These are phyloP conservation scores for Imbricaverruca yamaguchii DNA, from an alignment of 2,888 invertebrate genomes.

Conservation along the genomic window DNA sequence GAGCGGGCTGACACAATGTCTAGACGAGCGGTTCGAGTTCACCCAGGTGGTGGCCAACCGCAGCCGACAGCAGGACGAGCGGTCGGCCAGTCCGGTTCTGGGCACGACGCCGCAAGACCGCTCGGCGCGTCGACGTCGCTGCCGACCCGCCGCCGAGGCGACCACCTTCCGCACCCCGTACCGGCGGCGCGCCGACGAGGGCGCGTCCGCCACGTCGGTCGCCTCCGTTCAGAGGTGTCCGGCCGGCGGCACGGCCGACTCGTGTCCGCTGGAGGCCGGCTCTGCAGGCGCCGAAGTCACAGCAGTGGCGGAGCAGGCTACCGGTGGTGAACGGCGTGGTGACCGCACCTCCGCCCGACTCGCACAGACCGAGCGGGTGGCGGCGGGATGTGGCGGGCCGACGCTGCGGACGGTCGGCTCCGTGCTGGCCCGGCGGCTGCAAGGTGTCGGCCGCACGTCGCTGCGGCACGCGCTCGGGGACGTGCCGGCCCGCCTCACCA, in stretches of 20 bases:
- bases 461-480: neutral
- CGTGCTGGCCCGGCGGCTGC: neutral
- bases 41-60: constrained; percentile 16
- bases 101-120: neutral
- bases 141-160: neutral
- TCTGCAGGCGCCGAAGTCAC: neutral
- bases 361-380: neutral
- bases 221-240: neutral
- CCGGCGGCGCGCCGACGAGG: neutral
- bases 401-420: neutral
- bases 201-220: neutral
- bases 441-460: neutral
- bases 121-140: neutral
- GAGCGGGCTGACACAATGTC: neutral
- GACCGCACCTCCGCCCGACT: neutral
- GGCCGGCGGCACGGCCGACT: neutral
- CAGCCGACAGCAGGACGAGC: neutral
- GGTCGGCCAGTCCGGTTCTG: neutral
- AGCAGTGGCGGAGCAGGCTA: no score
- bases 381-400: neutral
- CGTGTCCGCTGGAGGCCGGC: neutral
- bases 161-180: neutral
- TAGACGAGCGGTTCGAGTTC: constrained; percentile 19
- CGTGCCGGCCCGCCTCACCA: neutral
- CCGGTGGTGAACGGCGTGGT: neutral